phyloP scores from a whole-genome alignment of 2,113 vertebrate genomes.

The Stigmatopora argus region DNA sequence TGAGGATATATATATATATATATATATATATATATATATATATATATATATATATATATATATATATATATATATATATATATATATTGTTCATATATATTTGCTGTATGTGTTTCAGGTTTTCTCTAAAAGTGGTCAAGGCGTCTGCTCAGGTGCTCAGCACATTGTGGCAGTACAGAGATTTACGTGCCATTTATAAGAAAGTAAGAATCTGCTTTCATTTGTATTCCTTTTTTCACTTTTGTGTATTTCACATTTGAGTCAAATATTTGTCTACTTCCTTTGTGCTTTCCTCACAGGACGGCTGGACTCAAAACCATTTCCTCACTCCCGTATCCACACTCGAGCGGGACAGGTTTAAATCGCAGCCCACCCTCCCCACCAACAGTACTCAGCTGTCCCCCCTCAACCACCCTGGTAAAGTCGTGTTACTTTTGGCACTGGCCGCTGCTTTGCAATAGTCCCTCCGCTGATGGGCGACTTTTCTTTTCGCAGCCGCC shows the following conservation, averaged over 20 bases:
- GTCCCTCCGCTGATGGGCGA: constrained; percentile 17
- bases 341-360: constrained; percentile 89
- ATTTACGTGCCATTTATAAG: constrained; percentile 96
- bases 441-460: neutral
- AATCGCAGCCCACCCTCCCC: constrained; percentile 87
- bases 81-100: neutral
- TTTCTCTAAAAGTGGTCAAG: constrained; percentile 95
- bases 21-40: too few relatives aligned
- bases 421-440: constrained; percentile 19
- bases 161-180: constrained; percentile 94
- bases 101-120: constrained; percentile 65
- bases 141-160: constrained; percentile 95
- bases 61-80: too few relatives aligned
- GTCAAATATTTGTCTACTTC: neutral
- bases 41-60: too few relatives aligned
- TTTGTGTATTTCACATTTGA: neutral
- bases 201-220: constrained; percentile 73
- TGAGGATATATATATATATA: too few relatives aligned
- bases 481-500: constrained; percentile 71
- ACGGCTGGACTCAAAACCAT: constrained; percentile 98
- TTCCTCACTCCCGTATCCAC: constrained; percentile 96
- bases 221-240: neutral
- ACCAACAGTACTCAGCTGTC: constrained; percentile 90
- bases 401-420: constrained; percentile 89
- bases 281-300: constrained; percentile 65